These are phyloP conservation scores for Brachionus paranguensis DNA, from an alignment of 1,140 invertebrate species.

Conservation along the genomic window DNA sequence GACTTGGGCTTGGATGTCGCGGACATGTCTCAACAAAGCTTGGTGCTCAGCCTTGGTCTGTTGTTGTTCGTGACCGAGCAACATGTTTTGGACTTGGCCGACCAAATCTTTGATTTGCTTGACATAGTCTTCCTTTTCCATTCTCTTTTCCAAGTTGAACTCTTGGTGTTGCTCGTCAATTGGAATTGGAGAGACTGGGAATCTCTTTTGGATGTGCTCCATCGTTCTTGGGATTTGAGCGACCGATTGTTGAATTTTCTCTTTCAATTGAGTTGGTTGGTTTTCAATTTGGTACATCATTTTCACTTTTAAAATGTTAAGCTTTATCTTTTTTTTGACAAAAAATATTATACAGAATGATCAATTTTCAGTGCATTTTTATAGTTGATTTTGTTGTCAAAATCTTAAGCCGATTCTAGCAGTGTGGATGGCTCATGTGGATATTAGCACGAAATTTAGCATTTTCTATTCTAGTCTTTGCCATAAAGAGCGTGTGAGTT, in stretches of 20 bases:
- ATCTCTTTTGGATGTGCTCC: conserved; percentile 1
- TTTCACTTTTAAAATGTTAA: not conserved
- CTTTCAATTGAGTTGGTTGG: not conserved
- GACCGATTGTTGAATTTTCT: not conserved
- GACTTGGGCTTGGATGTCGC: conserved; percentile 8
- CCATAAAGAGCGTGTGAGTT: not conserved
- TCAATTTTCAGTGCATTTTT: not conserved
- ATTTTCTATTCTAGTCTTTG: not conserved
- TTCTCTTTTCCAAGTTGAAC: not conserved
- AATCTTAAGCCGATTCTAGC: not conserved
- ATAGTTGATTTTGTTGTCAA: not conserved
- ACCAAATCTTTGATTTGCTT: conserved; percentile 8
- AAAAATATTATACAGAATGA: not conserved
- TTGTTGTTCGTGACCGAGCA: conserved; percentile 4
- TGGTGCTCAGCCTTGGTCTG: not conserved
- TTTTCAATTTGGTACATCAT: conserved; percentile 15
- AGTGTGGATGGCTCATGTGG: not conserved
- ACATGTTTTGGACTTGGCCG: not conserved
- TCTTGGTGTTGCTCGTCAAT: not conserved
- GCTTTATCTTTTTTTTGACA: not conserved
- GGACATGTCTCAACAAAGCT: conserved; percentile 4
- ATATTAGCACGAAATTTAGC: not conserved
- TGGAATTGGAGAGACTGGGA: not conserved
- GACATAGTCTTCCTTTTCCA: not conserved
- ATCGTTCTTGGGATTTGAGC: not conserved